Conservation (phyloP, 2,888 invertebrate genomes). For the Drosophila imparisetae region DNA sequence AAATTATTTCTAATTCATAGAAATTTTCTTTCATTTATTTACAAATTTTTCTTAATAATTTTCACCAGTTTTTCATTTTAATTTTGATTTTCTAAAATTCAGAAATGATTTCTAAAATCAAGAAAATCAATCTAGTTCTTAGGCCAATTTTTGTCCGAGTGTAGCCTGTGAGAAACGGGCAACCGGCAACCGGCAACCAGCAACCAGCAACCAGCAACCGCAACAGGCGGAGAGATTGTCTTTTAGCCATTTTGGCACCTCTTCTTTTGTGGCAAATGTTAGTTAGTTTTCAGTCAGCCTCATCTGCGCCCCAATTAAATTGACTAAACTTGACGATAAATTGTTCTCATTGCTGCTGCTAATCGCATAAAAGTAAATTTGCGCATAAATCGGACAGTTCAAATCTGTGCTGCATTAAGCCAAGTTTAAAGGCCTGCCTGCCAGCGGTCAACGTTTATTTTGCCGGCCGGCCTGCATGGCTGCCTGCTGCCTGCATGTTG, state of each 20-base stretch:
- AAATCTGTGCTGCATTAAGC: conserved; percentile 52
- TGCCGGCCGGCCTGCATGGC: conserved; percentile 23
- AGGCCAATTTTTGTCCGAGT: neutral
- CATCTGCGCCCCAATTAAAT: conserved; percentile 75
- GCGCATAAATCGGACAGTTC: conserved; percentile 77
- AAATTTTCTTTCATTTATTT: neutral
- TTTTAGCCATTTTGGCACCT: conserved; percentile 62
- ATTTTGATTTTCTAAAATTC: neutral
- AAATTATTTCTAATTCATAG: neutral
- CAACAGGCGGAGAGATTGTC: conserved; percentile 3
- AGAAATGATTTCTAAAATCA: neutral
- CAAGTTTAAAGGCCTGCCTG: neutral
- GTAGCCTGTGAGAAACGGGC: neutral
- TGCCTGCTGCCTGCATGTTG: conserved; percentile 50
- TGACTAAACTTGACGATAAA: conserved; percentile 79
- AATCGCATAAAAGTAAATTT: conserved; percentile 82
- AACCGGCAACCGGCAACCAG: neutral
- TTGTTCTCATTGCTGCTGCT: conserved; percentile 70
- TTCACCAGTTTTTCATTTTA: neutral
- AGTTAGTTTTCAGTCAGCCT: conserved; percentile 35
- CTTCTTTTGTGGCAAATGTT: conserved; percentile 23
- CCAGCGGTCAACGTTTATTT: conserved; percentile 29
- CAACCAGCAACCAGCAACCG: neutral
- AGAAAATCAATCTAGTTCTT: neutral
- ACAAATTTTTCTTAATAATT: neutral